Evolutionary conservation across 2,113 vertebrate species (phyloP).

Genomic region (Mustela lutreola): DNA sequence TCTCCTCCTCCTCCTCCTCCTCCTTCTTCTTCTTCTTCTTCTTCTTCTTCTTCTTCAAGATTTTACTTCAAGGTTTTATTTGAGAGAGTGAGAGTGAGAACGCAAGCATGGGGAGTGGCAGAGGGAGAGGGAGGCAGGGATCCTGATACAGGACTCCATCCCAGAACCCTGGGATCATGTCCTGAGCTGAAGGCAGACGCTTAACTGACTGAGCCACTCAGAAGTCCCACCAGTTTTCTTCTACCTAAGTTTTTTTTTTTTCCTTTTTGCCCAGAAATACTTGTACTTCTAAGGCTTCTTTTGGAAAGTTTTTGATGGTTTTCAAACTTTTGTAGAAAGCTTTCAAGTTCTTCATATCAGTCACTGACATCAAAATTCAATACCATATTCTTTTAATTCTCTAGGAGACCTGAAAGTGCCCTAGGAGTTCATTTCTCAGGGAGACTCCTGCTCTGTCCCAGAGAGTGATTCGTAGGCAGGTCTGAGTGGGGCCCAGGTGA

Average conservation of each 20-base stretch:
- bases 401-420: background rate
- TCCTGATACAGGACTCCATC: no score
- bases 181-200: no score
- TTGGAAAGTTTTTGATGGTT: slow-evolving; percentile 6
- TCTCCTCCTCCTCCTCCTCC: no score
- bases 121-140: background rate
- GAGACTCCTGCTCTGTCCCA: background rate
- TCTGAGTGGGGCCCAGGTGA: background rate
- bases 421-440: background rate
- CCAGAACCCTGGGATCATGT: no score
- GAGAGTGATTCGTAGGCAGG: background rate
- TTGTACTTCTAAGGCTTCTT: background rate
- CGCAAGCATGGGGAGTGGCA: background rate
- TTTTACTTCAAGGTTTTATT: no score
- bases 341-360: background rate
- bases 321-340: background rate
- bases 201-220: no score
- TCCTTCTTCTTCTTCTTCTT: no score
- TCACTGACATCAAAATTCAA: background rate
- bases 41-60: no score
- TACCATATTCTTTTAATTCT: background rate
- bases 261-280: background rate
- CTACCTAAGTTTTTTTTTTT: background rate
- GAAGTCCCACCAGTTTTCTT: background rate
- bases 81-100: background rate